Base-by-base conservation (phyloP, 1,140 invertebrate species). In the Hermetia illucens region DNA sequence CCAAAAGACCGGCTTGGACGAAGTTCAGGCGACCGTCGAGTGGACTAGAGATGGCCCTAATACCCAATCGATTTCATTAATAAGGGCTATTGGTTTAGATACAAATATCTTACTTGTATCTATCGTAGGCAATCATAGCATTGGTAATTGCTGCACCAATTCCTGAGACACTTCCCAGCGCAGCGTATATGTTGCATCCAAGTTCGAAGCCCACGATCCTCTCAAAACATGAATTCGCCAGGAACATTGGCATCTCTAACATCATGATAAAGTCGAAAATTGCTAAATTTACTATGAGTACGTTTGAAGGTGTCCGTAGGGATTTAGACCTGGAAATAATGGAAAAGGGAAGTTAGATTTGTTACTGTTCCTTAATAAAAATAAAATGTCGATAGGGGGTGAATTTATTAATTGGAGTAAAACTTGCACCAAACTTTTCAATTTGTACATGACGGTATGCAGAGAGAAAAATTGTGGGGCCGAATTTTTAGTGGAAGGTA, bases 211-310 rank as follows among this genome's bases (percentile, higher is more conserved):
- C 77, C 32, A 78, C 49, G 30, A 74, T 67, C 21, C 73, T 5
- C 61, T 77, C 57, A 79, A 9, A 17, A 0, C 45, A 74, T 4
- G 77, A 79, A 48, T 76, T 84, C 6, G 70, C 44, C 25, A 84
- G 66, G 22, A 82, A 67, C 47, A 81, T 56, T 0, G 78, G 78
- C 63, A 82, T 81, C 49, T 84, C 79, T n/a, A 72, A 4, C 65
- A 75, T 72, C 79, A 82, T 83, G 44, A 76, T 62, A 34, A 82
- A 51, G 55, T 86, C 82, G 51, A 82, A 79, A 12, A 85, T 41
- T 1, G 82, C 81, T 44, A 85, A 61, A 61, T 83, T 86, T 12
- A 85, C 68, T 0, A 86, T 71, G 39, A 86, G 77, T 61, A 84
- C 71, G 57, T 87, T 87, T 22, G 82, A 84, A 1, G 82, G 72